Base-by-base conservation (phyloP, 2,888 invertebrate genomes). In the Molorchus minor region DNA sequence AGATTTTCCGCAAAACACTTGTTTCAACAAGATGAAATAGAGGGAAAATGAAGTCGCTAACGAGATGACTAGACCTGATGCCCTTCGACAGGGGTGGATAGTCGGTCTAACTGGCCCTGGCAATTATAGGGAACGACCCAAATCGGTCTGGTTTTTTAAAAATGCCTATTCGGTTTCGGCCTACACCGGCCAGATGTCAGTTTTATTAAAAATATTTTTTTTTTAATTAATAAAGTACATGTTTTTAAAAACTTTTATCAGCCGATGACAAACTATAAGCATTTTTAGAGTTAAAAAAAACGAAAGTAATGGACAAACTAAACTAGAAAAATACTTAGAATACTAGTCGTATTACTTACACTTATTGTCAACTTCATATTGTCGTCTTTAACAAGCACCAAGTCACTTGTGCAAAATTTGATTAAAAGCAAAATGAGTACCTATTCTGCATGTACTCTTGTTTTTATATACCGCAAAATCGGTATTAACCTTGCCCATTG, bases 401-500 rank as follows among this genome's bases (percentile, higher is more conserved):
- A 12, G 2, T 33, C 33, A 7, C 33, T 25, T 25, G 5, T 25
- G 25, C 25, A 25, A 8, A 25, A 25, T 25, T 8, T 5, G 25
- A 25, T 25, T 4, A 25, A 5, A 25, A 8, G 25, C 25, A 8
- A 25, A 25, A 25, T 25, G 25, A 8, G 25, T 25, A 25, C 8
- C 25, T 4, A 25, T n/a, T n/a, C n/a, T n/a, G 8, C 25, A 25
- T 4, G 25, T 25, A 25, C 25, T 25, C 25, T 8, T 25, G 52
- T 52, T 52, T 17, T 52, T 52, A 52, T 52, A 30, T 35, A 41
- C 56, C 47, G 43, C 47, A 21, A 49, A 56, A 47, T 56, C 35
- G 33, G 47, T 41, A 56, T 56, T 35, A 56, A 56, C 56, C 56
- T 56, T 56, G 56, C 35, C n/a, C 30, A 56, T 55, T 55, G 43